Evolutionary conservation across 37 sponge, comb jelly and placozoan genomes (phyloP), one percentile per base, ranked within the genome.

Genomic region (Lycopodina hypogea): DNA sequence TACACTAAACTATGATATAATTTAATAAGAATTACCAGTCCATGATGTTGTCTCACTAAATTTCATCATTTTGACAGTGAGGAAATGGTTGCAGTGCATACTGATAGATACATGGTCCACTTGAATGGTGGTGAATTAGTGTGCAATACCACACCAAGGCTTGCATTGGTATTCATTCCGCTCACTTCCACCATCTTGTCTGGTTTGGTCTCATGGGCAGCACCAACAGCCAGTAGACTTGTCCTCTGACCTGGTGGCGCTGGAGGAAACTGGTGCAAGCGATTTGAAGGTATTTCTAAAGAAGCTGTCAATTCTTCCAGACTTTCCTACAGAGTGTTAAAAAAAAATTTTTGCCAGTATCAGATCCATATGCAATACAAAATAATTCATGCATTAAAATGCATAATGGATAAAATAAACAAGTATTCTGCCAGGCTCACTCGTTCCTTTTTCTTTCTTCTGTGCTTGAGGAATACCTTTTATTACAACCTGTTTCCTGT

Each of bases 401-500:
- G 29, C 14, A 7, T 3, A 67, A 67, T 34, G 14, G 36, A 2
- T 32, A 30, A 34, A 35, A 1, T 67, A 34, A 8, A 32, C 37
- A 59, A 23, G 4, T 26, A 17, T 17, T 6, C 18, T 60, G 28
- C 34, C 11, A 2, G 7, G 2, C n/a, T n/a, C n/a, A n/a, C n/a
- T n/a, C n/a, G 30, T 30, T 29, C 26, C 64, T 41, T 53, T 73
- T 11, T 40, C 56, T 55, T 38, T 38, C 19, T 60, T 60, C 62
- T 60, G 17, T n/a, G 1, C 30, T 30, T 81, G 23, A 11, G 82
- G 80, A n/a, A 92, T 71, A 17, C 88, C 91, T 37, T 84, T 82
- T 0, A 96, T 69, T n/a, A 85, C 77, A 24, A 87, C 62, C 69
- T 86, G 87, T 78, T 96, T 96, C 50, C 96, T 88, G 62, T 96